phyloP scores from a whole-genome alignment of 2,888 invertebrate genomes.

The Endotricha flammealis region DNA sequence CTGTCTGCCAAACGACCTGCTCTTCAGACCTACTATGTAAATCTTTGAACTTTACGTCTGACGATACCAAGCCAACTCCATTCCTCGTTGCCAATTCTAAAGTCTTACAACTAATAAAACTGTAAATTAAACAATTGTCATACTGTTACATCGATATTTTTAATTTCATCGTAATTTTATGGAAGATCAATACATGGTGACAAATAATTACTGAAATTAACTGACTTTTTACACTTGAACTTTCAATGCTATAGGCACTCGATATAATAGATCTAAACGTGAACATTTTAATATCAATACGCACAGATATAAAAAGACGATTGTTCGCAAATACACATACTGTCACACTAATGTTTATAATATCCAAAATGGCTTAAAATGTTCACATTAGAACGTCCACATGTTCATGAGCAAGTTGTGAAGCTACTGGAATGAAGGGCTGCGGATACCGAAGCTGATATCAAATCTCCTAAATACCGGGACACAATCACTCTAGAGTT shows the following conservation, averaged over 20 bases:
- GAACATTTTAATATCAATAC: constrained; percentile 73
- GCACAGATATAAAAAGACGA: constrained; percentile 70
- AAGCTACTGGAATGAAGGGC: constrained; percentile 67
- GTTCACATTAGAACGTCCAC: constrained; percentile 67
- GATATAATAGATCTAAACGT: constrained; percentile 74
- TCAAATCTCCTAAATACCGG: constrained; percentile 57
- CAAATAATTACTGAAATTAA: constrained; percentile 74
- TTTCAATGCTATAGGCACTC: constrained; percentile 78
- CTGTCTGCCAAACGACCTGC: constrained; percentile 42
- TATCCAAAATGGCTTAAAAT: constrained; percentile 68
- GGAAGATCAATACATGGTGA: constrained; percentile 79
- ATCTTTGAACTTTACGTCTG: too few species aligned
- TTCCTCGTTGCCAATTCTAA: background rate
- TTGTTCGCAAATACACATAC: constrained; percentile 64
- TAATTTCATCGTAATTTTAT: constrained; percentile 79
- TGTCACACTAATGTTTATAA: constrained; percentile 62
- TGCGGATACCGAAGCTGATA: constrained; percentile 57
- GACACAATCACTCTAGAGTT: constrained; percentile 65
- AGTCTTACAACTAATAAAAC: background rate
- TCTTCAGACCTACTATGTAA: constrained; percentile 22
- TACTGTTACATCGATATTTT: constrained; percentile 77
- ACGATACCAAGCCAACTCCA: constrained; percentile 8
- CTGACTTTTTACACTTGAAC: constrained; percentile 76
- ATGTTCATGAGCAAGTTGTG: constrained; percentile 55
- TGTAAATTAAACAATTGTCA: constrained; percentile 60